Conservation (phyloP, 2,888 invertebrate genomes). For the Papilio gigon region DNA sequence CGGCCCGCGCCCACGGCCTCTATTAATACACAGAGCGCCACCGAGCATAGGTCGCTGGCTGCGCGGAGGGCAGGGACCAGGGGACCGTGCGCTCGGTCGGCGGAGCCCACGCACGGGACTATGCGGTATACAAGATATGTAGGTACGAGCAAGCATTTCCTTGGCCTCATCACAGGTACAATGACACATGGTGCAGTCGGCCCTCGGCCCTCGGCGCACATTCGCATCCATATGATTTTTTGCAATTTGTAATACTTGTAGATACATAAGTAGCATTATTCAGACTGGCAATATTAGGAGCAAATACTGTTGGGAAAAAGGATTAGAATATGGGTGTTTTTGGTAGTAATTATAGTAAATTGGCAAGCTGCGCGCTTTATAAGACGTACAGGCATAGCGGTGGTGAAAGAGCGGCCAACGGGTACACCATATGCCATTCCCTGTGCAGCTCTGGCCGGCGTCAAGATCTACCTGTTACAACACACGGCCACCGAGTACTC, state of each 20-base stretch:
- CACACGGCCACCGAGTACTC: slow-evolving; percentile 62
- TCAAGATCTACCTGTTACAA: slow-evolving; percentile 55
- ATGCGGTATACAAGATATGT: neutral
- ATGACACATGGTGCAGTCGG: slow-evolving; percentile 14
- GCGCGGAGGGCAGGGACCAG: neutral
- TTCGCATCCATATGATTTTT: too few species aligned
- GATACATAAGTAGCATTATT: too few species aligned
- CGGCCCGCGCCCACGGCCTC: too few species aligned
- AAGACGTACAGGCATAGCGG: neutral
- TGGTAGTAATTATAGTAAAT: neutral
- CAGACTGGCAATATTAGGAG: too few species aligned
- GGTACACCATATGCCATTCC: slow-evolving; percentile 14
- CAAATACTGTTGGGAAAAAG: too few species aligned
- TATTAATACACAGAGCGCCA: too few species aligned
- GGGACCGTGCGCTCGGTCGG: neutral
- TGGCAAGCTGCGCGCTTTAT: neutral
- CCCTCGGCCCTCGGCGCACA: neutral
- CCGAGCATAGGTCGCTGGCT: too few species aligned
- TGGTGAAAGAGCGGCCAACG: neutral
- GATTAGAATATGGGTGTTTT: too few species aligned
- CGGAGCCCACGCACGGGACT: neutral
- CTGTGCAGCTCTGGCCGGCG: neutral
- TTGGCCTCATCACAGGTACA: neutral
- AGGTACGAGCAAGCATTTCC: slow-evolving; percentile 1
- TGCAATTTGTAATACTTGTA: too few species aligned